Base-by-base conservation (phyloP, 2,888 invertebrate species). In the Xiphydria camelus region DNA sequence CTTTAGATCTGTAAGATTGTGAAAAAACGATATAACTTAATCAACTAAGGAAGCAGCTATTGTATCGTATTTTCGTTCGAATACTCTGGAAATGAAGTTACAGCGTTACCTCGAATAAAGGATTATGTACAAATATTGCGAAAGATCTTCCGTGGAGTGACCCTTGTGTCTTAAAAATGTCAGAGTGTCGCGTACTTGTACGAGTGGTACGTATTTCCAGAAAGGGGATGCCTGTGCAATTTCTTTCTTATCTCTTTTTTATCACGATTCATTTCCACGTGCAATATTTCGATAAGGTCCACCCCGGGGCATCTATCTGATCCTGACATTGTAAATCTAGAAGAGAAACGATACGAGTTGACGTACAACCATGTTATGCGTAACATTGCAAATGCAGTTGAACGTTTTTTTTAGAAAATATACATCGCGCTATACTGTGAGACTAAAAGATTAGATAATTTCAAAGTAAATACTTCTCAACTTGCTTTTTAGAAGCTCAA, bases 91-190 rank as follows among this genome's bases (percentile, higher is more conserved):
- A n/a, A n/a, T n/a, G n/a, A n/a, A n/a, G n/a, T n/a, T n/a, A n/a
- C n/a, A n/a, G n/a, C 72, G 80, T 81, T 76, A 88, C 87, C 78
- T 76, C 4, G 88, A 83, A 77, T 90, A 90, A 10, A 90, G 69
- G 4, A 89, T 69, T 20, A 89, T 68, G 45, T 84, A 83, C 39
- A 87, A 77, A 59, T 85, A 85, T 18, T 78, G 69, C 22, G 77
- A 77, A 53, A 91, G 83, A 22, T 82, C 81, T 4, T 77, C 62
- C 39, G 75, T 70, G 0, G 70, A 57, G 60, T 86, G 89, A 3
- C n/a, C n/a, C n/a, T n/a, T 73, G 64, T 29, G 75, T 68, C 37
- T 77, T 61, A 18, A 90, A 64, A 77, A 84, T 18, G 79, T 70
- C 35, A 84, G 78, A 38, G 84, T 85, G 20, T 82, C 78, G 42